Percentiles rank a stretch among this genome's conserved stretches.
These are phyloP conservation scores for Threskiornis aethiopicus DNA, from an alignment of 2,797 vertebrate species.

Conservation along the genomic window DNA sequence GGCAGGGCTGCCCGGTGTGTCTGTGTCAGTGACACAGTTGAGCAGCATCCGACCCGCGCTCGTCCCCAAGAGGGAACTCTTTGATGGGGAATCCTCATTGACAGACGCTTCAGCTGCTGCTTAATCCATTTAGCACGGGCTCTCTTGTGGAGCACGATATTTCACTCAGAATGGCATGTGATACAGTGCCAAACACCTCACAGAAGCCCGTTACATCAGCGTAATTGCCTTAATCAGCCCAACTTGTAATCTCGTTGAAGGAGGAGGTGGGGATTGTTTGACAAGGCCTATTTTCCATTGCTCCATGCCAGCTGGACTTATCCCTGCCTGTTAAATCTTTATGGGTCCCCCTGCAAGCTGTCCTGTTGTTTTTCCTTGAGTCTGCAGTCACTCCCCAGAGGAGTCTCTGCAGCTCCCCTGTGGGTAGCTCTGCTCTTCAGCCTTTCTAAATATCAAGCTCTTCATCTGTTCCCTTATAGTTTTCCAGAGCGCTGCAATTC, in stretches of 20 bases:
- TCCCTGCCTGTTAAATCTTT: neutral
- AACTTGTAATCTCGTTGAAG: neutral
- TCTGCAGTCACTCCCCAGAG: neutral
- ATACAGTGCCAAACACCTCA: neutral
- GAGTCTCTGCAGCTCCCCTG: neutral
- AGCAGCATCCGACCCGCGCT: rapidly evolving
- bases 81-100: neutral
- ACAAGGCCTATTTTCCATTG: neutral
- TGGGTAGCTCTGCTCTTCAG: neutral
- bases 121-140: neutral
- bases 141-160: neutral
- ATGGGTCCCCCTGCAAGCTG: neutral
- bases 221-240: neutral
- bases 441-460: neutral
- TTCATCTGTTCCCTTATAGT: neutral
- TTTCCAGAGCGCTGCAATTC: neutral
- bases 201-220: neutral
- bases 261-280: neutral
- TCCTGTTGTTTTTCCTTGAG: neutral
- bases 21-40: rapidly evolving
- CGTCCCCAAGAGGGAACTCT: neutral
- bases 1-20: rapidly evolving
- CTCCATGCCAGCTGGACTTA: neutral
- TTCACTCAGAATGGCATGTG: neutral
- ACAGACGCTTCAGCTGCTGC: neutral